phyloP scores from a whole-genome alignment of 2,797 vertebrate genomes.

The Yasuhikotakia modesta region DNA sequence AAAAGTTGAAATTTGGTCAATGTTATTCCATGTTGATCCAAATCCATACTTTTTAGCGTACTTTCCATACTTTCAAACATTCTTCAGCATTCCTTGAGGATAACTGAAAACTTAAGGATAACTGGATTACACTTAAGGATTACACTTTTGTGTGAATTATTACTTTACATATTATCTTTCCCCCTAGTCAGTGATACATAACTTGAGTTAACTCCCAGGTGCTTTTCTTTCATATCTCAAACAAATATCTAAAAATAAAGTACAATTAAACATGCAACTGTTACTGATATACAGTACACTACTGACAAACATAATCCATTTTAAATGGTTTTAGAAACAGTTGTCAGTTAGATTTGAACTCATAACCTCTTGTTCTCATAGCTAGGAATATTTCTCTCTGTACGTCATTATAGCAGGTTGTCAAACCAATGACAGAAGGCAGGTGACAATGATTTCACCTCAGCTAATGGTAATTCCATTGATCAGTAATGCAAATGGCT shows the following conservation, averaged over 20 bases:
- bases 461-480: constrained; percentile 22
- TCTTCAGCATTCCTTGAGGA: too few relatives aligned
- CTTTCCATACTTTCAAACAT: too few relatives aligned
- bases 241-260: neutral
- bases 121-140: too few relatives aligned
- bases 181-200: neutral
- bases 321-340: neutral
- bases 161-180: neutral
- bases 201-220: neutral
- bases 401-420: neutral
- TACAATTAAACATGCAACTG: neutral
- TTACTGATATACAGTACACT: neutral
- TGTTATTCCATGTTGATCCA: too few relatives aligned
- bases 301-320: neutral
- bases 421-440: constrained; percentile 13
- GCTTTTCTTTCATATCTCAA: neutral
- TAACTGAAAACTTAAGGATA: too few relatives aligned
- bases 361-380: neutral
- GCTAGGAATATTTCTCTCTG: too few relatives aligned
- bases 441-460: constrained; percentile 16
- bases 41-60: too few relatives aligned
- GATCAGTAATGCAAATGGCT: constrained; percentile 22
- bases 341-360: neutral
- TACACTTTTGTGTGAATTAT: neutral
- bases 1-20: too few relatives aligned